These are phyloP conservation scores for Melitaea athalia DNA, from an alignment of 2,888 invertebrate genomes.

Conservation along the genomic window DNA sequence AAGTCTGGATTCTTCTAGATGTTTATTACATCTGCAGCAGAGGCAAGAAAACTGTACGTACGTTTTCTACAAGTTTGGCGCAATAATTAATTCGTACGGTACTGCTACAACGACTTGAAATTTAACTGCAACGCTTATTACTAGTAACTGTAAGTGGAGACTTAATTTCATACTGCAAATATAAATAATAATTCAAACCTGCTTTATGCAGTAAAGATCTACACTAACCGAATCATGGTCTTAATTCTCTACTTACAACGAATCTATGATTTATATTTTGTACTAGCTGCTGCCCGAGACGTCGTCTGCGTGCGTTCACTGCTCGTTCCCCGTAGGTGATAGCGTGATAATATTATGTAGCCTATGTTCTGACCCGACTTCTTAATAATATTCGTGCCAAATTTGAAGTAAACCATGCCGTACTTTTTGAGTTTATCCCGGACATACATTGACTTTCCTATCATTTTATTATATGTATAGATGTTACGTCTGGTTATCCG, in stretches of 20 bases:
- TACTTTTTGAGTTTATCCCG: too few relatives aligned
- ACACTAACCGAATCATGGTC: not conserved
- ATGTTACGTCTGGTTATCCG: not conserved
- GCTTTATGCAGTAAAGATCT: not conserved
- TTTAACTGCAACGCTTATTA: constrained; percentile 15
- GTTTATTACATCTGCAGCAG: constrained; percentile 39
- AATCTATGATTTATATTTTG: not conserved
- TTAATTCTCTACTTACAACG: not conserved
- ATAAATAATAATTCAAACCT: not conserved
- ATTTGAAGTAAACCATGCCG: too few relatives aligned
- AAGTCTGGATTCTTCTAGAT: constrained; percentile 37
- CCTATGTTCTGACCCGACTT: too few relatives aligned
- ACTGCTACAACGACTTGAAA: constrained; percentile 42
- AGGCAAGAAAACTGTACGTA: constrained; percentile 49
- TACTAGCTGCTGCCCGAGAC: too few relatives aligned
- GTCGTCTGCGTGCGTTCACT: too few relatives aligned
- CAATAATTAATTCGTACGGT: constrained; percentile 62
- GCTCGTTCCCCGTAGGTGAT: too few relatives aligned
- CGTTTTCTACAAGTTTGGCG: constrained; percentile 49
- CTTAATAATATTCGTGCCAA: too few relatives aligned
- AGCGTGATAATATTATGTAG: too few relatives aligned
- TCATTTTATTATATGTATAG: too few relatives aligned
- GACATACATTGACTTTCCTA: too few relatives aligned
- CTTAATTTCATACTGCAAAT: not conserved
- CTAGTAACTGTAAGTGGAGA: not conserved